Conservation (phyloP, 2,888 invertebrate genomes). For the Kryphioiulus occultus region DNA sequence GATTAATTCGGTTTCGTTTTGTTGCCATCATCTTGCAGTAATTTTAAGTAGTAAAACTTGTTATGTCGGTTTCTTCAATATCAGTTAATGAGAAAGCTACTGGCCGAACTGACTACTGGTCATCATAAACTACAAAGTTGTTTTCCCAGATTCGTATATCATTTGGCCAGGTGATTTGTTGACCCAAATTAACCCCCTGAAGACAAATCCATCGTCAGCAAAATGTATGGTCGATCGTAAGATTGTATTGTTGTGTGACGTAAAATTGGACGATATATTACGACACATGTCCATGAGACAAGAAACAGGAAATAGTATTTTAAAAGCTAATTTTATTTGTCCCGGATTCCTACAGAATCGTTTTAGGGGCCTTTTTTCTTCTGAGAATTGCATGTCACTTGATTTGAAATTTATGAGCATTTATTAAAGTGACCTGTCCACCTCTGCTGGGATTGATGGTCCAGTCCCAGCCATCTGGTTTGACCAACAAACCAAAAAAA, state of each 20-base stretch:
- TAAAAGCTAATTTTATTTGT: not conserved
- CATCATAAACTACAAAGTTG: not conserved
- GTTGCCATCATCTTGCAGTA: not conserved
- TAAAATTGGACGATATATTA: not conserved
- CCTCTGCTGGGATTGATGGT: not conserved
- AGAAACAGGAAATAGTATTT: constrained; percentile 8
- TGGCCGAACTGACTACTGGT: not conserved
- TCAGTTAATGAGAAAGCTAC: not conserved
- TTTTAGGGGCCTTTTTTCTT: not conserved
- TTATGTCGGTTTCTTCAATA: not conserved
- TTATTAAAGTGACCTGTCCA: constrained; percentile 20
- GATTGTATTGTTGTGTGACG: not conserved
- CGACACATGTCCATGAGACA: not conserved
- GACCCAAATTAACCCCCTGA: constrained; percentile 15
- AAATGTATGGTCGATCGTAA: not conserved
- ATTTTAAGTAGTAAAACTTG: not conserved
- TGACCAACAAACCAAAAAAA: not conserved
- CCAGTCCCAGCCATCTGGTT: not conserved
- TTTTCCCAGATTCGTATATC: not conserved
- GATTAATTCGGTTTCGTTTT: not conserved
- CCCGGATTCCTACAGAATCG: not conserved
- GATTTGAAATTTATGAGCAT: constrained; percentile 8
- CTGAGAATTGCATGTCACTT: not conserved
- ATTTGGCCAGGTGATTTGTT: not conserved
- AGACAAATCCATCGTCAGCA: not conserved